A percentile compares a stretch with the other conserved stretches of the same genome.
Evolutionary conservation across 2,113 vertebrate genomes (phyloP).

Genomic region (Orientallactaga bullata): DNA sequence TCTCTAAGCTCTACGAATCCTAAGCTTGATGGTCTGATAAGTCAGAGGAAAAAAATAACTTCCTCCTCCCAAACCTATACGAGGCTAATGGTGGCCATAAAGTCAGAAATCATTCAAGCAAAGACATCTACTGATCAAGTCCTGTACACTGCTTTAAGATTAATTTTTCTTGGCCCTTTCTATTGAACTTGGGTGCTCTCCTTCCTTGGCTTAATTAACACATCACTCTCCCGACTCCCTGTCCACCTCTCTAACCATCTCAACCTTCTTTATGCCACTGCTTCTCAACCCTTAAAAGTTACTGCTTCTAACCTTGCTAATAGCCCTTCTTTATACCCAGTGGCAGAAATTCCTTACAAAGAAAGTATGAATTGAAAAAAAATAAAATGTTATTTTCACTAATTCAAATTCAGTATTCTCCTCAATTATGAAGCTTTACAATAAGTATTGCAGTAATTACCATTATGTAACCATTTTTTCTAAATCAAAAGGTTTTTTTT

Average conservation of each 20-base stretch:
- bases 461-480: background rate
- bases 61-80: conserved; percentile 69
- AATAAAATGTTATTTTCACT: background rate
- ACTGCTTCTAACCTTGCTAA: background rate
- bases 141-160: conserved; percentile 16
- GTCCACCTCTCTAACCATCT: background rate
- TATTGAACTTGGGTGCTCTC: conserved; percentile 18
- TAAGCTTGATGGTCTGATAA: conserved; percentile 67
- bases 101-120: conserved; percentile 70
- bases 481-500: background rate
- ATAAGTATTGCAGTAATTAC: background rate
- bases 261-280: conserved; percentile 2
- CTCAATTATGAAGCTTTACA: background rate
- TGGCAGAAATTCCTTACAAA: conserved; percentile 1
- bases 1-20: conserved; percentile 59
- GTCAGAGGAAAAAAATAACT: conserved; percentile 71
- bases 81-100: conserved; percentile 71
- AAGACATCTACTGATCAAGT: conserved; percentile 52
- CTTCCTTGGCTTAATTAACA: conserved; percentile 57
- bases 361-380: background rate
- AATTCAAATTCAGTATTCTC: conserved; percentile 9
- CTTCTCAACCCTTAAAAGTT: background rate
- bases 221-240: background rate
- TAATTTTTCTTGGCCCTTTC: conserved; percentile 43
- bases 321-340: background rate